Conservation (phyloP, 2,113 vertebrate species). For the Lagopus leucura region DNA sequence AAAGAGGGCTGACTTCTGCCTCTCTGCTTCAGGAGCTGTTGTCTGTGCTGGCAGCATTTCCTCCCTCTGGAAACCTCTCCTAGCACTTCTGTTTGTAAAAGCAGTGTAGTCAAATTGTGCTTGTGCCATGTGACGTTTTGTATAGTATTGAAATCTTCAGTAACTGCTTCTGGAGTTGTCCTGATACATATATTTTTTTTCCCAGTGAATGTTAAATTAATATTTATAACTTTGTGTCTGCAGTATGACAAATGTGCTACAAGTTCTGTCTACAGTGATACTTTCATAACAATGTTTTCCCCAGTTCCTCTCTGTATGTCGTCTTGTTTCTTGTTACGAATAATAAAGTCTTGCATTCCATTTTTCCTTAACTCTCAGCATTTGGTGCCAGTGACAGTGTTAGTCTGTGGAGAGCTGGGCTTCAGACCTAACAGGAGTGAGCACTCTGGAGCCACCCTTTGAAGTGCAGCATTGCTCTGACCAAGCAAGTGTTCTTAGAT, state of each 20-base stretch:
- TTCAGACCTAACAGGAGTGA: background rate
- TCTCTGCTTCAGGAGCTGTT: rapidly evolving
- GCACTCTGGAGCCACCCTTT: background rate
- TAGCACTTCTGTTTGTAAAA: background rate
- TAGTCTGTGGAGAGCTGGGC: background rate
- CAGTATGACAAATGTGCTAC: background rate
- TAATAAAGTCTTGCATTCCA: background rate
- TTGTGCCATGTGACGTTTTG: background rate
- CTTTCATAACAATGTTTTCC: background rate
- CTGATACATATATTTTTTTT: background rate
- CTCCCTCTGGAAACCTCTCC: background rate
- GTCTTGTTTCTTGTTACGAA: background rate
- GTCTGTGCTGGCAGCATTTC: background rate
- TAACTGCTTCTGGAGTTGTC: background rate
- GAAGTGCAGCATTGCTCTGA: background rate
- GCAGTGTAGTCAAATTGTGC: background rate
- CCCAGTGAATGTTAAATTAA: background rate
- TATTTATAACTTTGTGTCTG: background rate
- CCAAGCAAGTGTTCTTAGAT: background rate
- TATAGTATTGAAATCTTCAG: background rate
- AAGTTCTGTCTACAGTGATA: background rate
- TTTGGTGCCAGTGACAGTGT: background rate
- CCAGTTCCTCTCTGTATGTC: background rate
- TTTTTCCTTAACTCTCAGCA: background rate
- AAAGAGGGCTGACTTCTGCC: background rate